Conservation (phyloP, 2,797 vertebrate genomes). For the Sebastes melanostomus region DNA sequence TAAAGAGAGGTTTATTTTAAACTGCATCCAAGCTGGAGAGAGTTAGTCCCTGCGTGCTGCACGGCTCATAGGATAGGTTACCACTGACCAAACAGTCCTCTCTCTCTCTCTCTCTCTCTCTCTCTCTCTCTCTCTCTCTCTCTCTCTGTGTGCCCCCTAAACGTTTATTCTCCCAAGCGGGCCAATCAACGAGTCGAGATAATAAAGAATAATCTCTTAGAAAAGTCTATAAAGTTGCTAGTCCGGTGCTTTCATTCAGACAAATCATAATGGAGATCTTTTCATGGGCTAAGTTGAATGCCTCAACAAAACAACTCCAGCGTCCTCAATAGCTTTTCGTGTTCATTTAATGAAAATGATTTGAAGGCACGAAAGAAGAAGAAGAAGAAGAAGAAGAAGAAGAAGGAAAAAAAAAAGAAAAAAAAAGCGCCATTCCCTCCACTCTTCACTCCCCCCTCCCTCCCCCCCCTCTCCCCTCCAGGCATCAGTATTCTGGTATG, state of each 20-base stretch:
- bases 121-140: conserved; percentile 24
- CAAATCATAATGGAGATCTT: conserved; percentile 90
- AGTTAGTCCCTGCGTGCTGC: neutral
- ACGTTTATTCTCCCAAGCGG: conserved; percentile 62
- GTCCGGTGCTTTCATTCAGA: conserved; percentile 83
- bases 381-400: neutral
- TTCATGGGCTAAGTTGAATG: conserved; percentile 87
- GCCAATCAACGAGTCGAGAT: conserved; percentile 69
- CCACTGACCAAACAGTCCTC: conserved; percentile 47
- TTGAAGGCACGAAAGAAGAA: conserved; percentile 80
- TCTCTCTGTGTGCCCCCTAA: conserved; percentile 53
- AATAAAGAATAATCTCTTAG: conserved; percentile 80
- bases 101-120: conserved; percentile 20
- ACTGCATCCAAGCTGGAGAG: neutral
- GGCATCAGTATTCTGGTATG: conserved; percentile 95
- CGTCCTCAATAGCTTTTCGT: conserved; percentile 95
- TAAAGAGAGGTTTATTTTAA: neutral
- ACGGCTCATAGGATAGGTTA: conserved; percentile 43
- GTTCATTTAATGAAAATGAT: conserved; percentile 98
- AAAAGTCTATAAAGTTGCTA: conserved; percentile 81
- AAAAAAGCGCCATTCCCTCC: conserved; percentile 47
- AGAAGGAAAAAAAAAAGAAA: no score
- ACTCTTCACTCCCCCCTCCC: conserved; percentile 35
- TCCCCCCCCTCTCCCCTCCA: conserved; percentile 30
- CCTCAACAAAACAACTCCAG: conserved; percentile 93